Percentiles rank a stretch among this genome's conserved stretches.
phyloP scores from a whole-genome alignment of 2,113 vertebrate species.

The Antidorcas marsupialis region DNA sequence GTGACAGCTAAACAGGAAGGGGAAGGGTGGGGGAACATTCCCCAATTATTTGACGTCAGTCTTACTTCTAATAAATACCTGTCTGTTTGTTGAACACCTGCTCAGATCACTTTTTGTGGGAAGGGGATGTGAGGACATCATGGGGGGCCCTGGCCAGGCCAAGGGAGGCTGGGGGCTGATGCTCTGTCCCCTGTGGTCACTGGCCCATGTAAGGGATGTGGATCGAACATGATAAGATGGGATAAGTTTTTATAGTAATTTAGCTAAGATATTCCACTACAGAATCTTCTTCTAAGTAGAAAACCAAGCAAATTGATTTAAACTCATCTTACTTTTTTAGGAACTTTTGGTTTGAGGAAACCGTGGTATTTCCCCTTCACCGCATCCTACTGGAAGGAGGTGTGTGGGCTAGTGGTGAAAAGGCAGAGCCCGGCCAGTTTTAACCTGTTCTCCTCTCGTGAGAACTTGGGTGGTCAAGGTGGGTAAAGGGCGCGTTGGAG shows the following conservation, averaged over 20 bases:
- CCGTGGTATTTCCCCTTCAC: constrained; percentile 79
- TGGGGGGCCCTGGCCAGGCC: fast-evolving
- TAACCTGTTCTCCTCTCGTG: constrained; percentile 56
- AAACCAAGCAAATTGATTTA: neutral
- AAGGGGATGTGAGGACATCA: neutral
- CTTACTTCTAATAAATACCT: neutral
- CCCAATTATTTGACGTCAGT: neutral
- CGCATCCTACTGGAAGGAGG: constrained; percentile 72
- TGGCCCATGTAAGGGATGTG: neutral
- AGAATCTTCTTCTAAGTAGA: neutral
- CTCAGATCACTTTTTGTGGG: fast-evolving
- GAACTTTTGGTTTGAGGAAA: constrained; percentile 68
- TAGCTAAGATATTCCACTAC: neutral
- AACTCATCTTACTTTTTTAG: constrained; percentile 48
- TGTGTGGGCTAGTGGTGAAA: constrained; percentile 34
- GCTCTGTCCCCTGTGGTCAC: fast-evolving
- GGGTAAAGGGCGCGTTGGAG: neutral
- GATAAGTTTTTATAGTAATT: neutral
- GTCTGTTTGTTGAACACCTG: too few relatives aligned
- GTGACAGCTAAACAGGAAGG: fast-evolving
- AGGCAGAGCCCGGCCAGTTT: neutral
- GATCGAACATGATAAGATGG: neutral
- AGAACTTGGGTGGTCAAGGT: constrained; percentile 67
- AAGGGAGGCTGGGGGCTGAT: neutral
- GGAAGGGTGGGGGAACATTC: neutral